Conservation (phyloP, 2,797 vertebrate species). For the Rallus crepitans region DNA sequence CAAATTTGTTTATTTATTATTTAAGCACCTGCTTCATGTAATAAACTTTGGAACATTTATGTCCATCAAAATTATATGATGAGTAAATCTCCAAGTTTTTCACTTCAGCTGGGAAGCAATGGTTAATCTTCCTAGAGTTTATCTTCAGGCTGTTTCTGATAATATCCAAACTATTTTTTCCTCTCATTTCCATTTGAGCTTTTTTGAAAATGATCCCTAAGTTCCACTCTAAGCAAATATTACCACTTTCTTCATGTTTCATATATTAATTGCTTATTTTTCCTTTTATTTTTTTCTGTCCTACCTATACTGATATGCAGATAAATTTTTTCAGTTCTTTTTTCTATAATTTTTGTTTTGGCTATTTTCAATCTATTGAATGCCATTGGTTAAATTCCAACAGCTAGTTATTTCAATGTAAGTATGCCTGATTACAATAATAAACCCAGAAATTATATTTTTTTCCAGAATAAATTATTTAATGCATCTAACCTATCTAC, state of each 20-base stretch:
- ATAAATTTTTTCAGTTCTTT: neutral
- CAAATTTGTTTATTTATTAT: neutral
- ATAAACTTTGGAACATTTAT: neutral
- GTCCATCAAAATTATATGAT: neutral
- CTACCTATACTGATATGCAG: neutral
- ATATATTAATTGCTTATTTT: neutral
- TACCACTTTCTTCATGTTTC: neutral
- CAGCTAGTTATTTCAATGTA: neutral
- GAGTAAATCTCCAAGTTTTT: neutral
- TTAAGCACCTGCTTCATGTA: neutral
- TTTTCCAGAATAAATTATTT: neutral
- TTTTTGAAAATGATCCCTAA: neutral
- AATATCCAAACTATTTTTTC: neutral
- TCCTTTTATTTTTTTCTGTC: neutral
- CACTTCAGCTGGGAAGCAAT: neutral
- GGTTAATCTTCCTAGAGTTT: neutral
- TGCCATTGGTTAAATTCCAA: neutral
- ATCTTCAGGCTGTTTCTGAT: neutral
- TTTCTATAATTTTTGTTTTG: neutral
- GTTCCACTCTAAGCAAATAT: neutral
- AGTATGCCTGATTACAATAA: neutral
- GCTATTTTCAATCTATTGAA: neutral
- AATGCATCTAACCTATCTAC: neutral
- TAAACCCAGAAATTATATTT: neutral
- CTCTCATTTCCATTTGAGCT: neutral